Evolutionary conservation across 2,888 invertebrate species (phyloP).

Genomic region (Hyles lineata): DNA sequence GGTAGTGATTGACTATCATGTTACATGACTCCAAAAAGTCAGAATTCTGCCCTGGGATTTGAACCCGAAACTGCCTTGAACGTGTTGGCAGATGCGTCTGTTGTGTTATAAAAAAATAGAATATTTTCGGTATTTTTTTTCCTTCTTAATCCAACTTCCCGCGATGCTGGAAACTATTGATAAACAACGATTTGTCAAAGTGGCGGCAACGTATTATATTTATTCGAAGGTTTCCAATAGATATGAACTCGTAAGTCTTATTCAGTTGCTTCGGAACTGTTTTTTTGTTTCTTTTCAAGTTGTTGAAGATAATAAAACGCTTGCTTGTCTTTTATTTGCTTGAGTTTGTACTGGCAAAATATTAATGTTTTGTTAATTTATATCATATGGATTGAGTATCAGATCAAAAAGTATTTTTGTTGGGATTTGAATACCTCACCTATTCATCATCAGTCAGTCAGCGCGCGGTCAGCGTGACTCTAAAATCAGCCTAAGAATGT

Average conservation of each 20-base stretch:
- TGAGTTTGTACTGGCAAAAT: neutral
- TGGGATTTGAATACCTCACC: too few relatives aligned
- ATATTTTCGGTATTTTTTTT: neutral
- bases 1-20: too few relatives aligned
- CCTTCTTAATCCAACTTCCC: slow-evolving; percentile 11
- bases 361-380: too few relatives aligned
- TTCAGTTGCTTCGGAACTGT: slow-evolving; percentile 20
- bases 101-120: neutral
- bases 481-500: too few relatives aligned
- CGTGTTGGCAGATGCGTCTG: too few relatives aligned
- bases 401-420: too few relatives aligned
- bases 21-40: too few relatives aligned
- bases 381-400: too few relatives aligned
- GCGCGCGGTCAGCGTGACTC: too few relatives aligned
- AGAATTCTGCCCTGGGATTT: too few relatives aligned
- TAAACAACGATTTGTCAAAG: slow-evolving; percentile 18
- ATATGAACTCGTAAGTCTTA: slow-evolving; percentile 32
- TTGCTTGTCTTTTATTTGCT: neutral
- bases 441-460: too few relatives aligned
- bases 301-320: neutral
- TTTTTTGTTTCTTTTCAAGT: neutral
- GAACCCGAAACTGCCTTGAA: too few relatives aligned
- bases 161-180: neutral
- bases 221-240: slow-evolving; percentile 30
- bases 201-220: slow-evolving; percentile 28